Conservation (phyloP, 1,140 invertebrate species). For the Elymnias hypermnestra region DNA sequence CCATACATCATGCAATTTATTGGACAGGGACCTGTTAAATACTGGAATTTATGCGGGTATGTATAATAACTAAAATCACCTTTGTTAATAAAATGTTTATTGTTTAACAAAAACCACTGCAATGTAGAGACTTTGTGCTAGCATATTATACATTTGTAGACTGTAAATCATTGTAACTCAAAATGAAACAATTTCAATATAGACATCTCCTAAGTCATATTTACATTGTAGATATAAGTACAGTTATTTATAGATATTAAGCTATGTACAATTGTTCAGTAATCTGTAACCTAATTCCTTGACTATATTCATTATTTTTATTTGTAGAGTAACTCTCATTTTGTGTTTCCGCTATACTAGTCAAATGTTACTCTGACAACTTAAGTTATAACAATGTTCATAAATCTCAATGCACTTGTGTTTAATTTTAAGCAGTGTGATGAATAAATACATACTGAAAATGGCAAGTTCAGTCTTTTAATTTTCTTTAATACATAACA, state of each 20-base stretch:
- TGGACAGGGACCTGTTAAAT: too few species aligned
- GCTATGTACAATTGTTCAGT: conserved; percentile 1
- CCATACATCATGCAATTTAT: too few species aligned
- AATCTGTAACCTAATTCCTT: background rate
- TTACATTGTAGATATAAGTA: conserved; percentile 19
- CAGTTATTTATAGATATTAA: conserved; percentile 16
- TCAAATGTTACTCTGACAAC: conserved; percentile 48
- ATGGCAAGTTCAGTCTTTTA: conserved; percentile 70
- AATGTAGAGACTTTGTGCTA: conserved; percentile 19
- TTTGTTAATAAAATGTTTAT: conserved; percentile 20
- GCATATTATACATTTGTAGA: conserved; percentile 6
- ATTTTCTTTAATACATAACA: conserved; percentile 28
- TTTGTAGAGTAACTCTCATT: conserved; percentile 35
- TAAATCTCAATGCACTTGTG: conserved; percentile 48
- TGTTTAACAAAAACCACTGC: conserved; percentile 14
- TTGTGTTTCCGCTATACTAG: conserved; percentile 51
- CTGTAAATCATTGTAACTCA: too few species aligned
- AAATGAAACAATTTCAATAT: too few species aligned
- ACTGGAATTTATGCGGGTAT: conserved; percentile 14
- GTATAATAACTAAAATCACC: conserved; percentile 13
- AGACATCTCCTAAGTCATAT: conserved; percentile 12
- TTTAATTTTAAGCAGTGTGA: conserved; percentile 44
- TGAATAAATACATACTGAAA: conserved; percentile 54
- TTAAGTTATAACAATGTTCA: conserved; percentile 12
- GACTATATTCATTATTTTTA: background rate